phyloP scores from a whole-genome alignment of 2,888 invertebrate species.

The Hemicrepidius hirtus region DNA sequence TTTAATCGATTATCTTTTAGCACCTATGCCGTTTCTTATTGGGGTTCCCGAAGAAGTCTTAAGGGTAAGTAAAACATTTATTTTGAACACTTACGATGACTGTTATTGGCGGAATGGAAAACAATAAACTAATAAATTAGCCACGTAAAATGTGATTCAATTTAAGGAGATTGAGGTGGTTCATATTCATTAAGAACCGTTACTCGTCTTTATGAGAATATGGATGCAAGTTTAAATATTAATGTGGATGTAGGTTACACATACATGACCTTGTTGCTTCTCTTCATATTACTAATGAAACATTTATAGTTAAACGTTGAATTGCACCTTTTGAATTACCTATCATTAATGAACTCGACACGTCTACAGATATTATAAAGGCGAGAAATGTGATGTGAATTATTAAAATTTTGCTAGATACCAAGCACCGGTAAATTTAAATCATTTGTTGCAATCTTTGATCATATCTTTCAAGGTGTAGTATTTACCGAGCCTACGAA shows the following conservation, averaged over 20 bases:
- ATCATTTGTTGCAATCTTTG: background rate
- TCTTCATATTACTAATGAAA: conserved; percentile 2
- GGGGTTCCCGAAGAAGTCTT: conserved; percentile 93
- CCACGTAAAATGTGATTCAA: too few relatives aligned
- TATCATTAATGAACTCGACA: conserved; percentile 10
- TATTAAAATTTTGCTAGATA: background rate
- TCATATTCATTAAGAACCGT: too few relatives aligned
- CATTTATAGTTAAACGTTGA: background rate
- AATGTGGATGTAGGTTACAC: conserved; percentile 1
- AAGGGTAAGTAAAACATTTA: conserved; percentile 74
- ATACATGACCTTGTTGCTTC: background rate
- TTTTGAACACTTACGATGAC: too few relatives aligned
- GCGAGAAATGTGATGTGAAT: conserved; percentile 11
- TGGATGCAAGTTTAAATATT: conserved; percentile 2
- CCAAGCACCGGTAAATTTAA: background rate
- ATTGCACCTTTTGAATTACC: conserved; percentile 16
- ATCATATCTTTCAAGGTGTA: too few relatives aligned
- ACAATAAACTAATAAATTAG: too few relatives aligned
- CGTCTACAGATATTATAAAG: conserved; percentile 7
- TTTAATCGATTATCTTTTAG: conserved; percentile 91
- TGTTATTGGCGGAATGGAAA: too few relatives aligned
- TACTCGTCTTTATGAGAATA: too few relatives aligned
- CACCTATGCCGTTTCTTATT: conserved; percentile 98
- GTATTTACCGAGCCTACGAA: too few relatives aligned
- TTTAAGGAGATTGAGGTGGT: too few relatives aligned